Conservation (phyloP, 2,797 vertebrate species). For the Echeneis naucrates region DNA sequence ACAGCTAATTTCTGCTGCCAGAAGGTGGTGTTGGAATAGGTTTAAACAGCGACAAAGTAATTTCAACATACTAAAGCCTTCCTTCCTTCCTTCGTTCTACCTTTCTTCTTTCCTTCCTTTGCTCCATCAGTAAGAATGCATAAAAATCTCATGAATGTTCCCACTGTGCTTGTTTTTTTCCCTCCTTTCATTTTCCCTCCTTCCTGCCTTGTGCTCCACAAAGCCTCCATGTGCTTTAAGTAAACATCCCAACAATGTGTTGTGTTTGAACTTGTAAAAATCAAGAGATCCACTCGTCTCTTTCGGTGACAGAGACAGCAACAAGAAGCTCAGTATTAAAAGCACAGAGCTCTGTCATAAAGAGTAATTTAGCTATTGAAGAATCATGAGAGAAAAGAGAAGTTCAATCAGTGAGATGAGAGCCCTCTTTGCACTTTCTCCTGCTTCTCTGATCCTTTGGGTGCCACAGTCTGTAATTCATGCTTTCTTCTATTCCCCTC, state of each 20-base stretch:
- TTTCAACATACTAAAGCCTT: background rate
- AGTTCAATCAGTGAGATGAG: constrained; percentile 50
- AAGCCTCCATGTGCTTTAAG: constrained; percentile 8
- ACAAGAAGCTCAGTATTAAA: constrained; percentile 22
- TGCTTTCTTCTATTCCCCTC: constrained; percentile 39
- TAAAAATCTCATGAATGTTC: background rate
- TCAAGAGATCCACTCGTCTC: constrained; percentile 1
- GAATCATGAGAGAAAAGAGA: constrained; percentile 38
- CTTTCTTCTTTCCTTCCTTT: background rate
- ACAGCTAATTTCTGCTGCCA: background rate
- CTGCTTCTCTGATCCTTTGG: constrained; percentile 54
- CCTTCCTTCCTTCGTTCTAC: background rate
- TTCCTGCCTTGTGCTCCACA: constrained; percentile 11
- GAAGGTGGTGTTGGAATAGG: background rate
- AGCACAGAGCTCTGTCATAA: constrained; percentile 24
- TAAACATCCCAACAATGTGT: constrained; percentile 15
- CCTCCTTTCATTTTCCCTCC: background rate
- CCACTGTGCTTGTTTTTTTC: constrained; percentile 7
- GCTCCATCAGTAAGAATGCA: background rate
- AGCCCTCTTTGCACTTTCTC: constrained; percentile 57
- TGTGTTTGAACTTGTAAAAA: constrained; percentile 38
- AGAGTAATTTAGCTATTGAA: constrained; percentile 27
- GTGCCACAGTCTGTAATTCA: constrained; percentile 62
- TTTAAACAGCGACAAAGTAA: background rate
- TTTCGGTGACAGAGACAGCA: background rate